Conservation (phyloP, 2,888 invertebrate genomes). For the Bellardia pandia region DNA sequence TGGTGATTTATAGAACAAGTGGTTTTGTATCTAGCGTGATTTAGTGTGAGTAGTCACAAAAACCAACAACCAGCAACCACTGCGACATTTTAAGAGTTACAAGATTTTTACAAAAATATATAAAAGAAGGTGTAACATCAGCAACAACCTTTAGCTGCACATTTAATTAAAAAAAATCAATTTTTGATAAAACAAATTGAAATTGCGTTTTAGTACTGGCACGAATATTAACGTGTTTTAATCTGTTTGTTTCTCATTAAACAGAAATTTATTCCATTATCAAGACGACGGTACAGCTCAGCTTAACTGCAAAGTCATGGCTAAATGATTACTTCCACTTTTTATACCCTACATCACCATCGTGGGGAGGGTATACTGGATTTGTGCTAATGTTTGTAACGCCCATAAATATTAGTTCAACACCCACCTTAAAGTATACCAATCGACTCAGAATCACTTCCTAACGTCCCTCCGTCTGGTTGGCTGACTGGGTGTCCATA, state of each 20-base stretch:
- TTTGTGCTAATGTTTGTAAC: no score
- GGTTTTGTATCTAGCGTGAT: conserved; percentile 65
- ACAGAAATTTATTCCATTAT: conserved; percentile 41
- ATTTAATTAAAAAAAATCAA: conserved; percentile 71
- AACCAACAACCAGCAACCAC: conserved; percentile 10
- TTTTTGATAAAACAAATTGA: conserved; percentile 60
- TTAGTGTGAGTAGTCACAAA: conserved; percentile 47
- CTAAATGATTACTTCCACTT: conserved; percentile 28
- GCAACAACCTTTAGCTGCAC: background rate
- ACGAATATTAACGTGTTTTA: conserved; percentile 27
- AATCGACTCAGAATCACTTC: no score
- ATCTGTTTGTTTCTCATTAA: conserved; percentile 68
- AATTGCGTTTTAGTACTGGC: conserved; percentile 56
- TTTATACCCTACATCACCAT: background rate
- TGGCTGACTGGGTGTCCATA: no score
- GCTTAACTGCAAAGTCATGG: background rate
- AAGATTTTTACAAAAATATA: background rate
- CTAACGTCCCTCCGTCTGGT: no score
- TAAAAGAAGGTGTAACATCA: conserved; percentile 40
- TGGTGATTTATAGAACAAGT: conserved; percentile 68
- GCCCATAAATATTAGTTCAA: no score
- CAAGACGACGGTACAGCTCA: background rate
- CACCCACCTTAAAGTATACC: no score
- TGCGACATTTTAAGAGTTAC: conserved; percentile 11
- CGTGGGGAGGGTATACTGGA: no score